phyloP scores from a whole-genome alignment of 2,113 vertebrate species.

The Brevimyrus niger region DNA sequence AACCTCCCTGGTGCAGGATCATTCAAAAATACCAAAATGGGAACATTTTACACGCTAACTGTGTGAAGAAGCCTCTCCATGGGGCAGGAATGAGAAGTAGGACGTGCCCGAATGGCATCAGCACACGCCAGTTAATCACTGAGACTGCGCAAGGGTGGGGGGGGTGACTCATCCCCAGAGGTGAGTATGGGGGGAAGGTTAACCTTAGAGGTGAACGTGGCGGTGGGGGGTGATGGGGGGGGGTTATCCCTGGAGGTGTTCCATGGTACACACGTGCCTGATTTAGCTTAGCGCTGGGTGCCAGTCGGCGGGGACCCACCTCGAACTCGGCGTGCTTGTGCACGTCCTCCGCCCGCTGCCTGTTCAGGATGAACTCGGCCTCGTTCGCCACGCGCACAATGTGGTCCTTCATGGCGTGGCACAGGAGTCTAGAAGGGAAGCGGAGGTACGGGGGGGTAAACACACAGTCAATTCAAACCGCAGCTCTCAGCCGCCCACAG shows the following conservation, averaged over 20 bases:
- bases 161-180: background rate
- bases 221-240: background rate
- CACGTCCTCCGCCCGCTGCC: conserved; percentile 93
- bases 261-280: too few relatives aligned
- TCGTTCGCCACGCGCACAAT: conserved; percentile 97
- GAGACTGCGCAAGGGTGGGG: background rate
- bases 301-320: conserved; percentile 60
- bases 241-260: background rate
- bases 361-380: conserved; percentile 95
- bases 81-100: background rate
- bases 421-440: conserved; percentile 69
- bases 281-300: background rate
- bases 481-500: background rate
- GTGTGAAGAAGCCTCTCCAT: background rate
- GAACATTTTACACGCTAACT: background rate
- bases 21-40: background rate
- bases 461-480: conserved; percentile 2
- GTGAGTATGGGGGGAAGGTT: background rate
- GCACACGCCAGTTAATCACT: background rate
- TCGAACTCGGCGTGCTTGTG: conserved; percentile 97
- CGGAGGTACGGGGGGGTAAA: background rate
- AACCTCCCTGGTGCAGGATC: background rate
- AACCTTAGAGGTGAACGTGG: background rate
- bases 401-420: conserved; percentile 98
- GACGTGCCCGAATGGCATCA: background rate